These are phyloP conservation scores for Aythya baeri DNA, from an alignment of 2,113 vertebrate genomes.

Conservation along the genomic window DNA sequence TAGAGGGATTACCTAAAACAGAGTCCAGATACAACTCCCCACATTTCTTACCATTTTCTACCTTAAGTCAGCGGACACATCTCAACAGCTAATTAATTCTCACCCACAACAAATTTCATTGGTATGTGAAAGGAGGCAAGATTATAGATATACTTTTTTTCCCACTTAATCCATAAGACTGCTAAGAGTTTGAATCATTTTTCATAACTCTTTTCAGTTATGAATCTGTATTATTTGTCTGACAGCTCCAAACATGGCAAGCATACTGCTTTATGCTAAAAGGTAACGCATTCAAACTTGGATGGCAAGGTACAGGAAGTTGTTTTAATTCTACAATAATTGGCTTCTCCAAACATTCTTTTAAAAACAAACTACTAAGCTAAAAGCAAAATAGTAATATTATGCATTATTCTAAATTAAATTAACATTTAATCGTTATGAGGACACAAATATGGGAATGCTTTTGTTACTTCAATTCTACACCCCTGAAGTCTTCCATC, in stretches of 20 bases:
- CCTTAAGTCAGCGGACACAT: neutral
- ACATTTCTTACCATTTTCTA: neutral
- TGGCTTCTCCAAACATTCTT: neutral
- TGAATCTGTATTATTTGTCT: neutral
- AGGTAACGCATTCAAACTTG: neutral
- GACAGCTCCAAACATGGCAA: neutral
- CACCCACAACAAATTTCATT: neutral
- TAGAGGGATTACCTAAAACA: neutral
- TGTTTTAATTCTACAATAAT: neutral
- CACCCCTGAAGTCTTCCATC: neutral
- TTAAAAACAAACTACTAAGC: neutral
- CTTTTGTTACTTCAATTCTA: neutral
- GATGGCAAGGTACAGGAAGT: neutral
- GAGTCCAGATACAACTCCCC: neutral
- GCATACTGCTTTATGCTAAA: neutral
- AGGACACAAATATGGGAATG: neutral
- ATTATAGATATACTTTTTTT: neutral
- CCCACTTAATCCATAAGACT: neutral
- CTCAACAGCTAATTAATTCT: neutral
- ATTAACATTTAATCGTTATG: neutral
- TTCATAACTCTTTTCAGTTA: neutral
- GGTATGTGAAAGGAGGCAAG: neutral
- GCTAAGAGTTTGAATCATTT: neutral
- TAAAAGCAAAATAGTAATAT: neutral
- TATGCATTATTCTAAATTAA: neutral